A percentile compares a stretch with the other conserved stretches of the same genome.
phyloP scores from a whole-genome alignment of 2,797 vertebrate genomes.

The Synaphobranchus kaupii region DNA sequence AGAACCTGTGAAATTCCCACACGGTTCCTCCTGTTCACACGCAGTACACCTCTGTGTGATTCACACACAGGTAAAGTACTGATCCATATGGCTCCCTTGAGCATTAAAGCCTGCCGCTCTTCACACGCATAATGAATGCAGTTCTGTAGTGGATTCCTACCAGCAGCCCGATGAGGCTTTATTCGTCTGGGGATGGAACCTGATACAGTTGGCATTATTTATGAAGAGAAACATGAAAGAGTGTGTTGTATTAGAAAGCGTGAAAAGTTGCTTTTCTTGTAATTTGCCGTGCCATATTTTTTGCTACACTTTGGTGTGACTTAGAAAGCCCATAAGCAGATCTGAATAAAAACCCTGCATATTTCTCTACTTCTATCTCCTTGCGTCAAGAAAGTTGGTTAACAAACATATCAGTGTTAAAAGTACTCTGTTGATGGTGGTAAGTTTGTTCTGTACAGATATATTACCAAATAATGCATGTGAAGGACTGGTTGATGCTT shows the following conservation, averaged over 20 bases:
- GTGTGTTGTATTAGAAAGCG: constrained; percentile 38
- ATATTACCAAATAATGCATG: not conserved
- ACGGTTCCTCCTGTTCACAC: not conserved
- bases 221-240: constrained; percentile 60
- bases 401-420: not conserved
- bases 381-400: not conserved
- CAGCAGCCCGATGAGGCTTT: constrained; percentile 35
- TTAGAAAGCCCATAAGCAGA: constrained; percentile 35
- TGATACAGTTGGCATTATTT: constrained; percentile 44
- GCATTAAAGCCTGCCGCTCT: not conserved
- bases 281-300: not conserved
- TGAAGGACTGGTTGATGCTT: not conserved
- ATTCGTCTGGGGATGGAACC: constrained; percentile 44
- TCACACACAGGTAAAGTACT: not conserved
- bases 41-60: not conserved
- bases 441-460: not conserved
- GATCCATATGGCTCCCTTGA: not conserved
- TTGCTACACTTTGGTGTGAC: not conserved
- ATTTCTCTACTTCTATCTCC: constrained; percentile 29
- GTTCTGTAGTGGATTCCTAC: constrained; percentile 36
- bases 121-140: constrained; percentile 33
- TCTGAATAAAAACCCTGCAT: constrained; percentile 36
- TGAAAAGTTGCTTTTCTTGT: constrained; percentile 27
- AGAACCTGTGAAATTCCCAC: not conserved
- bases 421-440: not conserved